These are phyloP conservation scores for Potamarius usumacintae DNA, from an alignment of 2,113 vertebrate genomes.

Conservation along the genomic window DNA sequence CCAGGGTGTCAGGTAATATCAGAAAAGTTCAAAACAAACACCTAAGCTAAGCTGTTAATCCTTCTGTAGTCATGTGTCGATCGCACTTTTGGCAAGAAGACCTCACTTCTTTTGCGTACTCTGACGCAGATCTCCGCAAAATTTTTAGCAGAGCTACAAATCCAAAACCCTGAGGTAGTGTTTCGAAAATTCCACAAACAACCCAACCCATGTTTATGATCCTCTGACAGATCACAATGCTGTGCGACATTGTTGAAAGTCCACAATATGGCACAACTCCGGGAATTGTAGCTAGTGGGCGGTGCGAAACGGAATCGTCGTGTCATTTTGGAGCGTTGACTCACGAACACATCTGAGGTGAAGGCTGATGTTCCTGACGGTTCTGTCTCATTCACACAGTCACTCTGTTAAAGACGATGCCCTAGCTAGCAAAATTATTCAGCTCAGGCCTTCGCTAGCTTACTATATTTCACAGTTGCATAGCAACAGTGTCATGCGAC, in stretches of 20 bases:
- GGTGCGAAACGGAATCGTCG: background rate
- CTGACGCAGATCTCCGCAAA: too few relatives aligned
- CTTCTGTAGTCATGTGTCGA: too few relatives aligned
- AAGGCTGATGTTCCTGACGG: background rate
- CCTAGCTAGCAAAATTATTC: background rate
- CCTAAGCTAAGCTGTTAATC: too few relatives aligned
- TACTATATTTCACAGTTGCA: background rate
- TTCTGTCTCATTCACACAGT: background rate
- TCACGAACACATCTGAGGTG: background rate
- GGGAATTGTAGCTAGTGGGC: background rate
- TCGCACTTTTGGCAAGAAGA: too few relatives aligned
- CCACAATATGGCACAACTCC: background rate
- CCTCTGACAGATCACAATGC: too few relatives aligned
- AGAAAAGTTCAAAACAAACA: too few relatives aligned
- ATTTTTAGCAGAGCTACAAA: too few relatives aligned
- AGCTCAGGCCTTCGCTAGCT: background rate
- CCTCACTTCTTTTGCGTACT: too few relatives aligned
- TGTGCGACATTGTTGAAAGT: background rate
- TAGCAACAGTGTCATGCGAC: conserved; percentile 13
- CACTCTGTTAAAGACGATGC: background rate
- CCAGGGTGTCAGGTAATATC: background rate
- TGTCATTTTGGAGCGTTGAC: background rate
- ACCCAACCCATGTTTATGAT: too few relatives aligned
- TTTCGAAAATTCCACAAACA: too few relatives aligned
- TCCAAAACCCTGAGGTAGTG: too few relatives aligned